phyloP scores from a whole-genome alignment of 2,888 invertebrate genomes.

The Sarcophaga caerulescens region DNA sequence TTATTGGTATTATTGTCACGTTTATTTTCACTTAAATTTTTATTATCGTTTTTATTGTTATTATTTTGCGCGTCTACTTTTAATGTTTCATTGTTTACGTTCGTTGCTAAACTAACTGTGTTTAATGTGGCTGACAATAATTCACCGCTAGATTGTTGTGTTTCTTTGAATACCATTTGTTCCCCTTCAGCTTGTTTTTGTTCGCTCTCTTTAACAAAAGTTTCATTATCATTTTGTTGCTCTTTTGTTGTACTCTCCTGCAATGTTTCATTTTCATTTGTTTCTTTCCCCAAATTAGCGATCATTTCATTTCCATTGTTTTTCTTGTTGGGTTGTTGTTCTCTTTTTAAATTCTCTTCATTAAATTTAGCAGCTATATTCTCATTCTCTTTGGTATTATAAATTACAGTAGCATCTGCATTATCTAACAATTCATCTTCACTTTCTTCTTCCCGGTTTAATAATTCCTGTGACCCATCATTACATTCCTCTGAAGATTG shows the following conservation, averaged over 20 bases:
- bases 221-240: constrained; percentile 8
- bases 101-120: constrained; percentile 65
- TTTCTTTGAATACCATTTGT: constrained; percentile 9
- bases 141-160: constrained; percentile 25
- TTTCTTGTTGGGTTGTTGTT: constrained; percentile 63
- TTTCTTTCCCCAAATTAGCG: not conserved
- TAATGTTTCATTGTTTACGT: constrained; percentile 64
- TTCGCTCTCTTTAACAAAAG: not conserved
- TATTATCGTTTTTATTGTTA: not conserved
- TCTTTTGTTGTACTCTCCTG: constrained; percentile 11
- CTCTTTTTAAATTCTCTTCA: constrained; percentile 48
- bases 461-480: constrained; percentile 45
- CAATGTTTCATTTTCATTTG: constrained; percentile 20
- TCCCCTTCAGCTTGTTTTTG: constrained; percentile 25
- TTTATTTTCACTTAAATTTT: constrained; percentile 37
- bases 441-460: constrained; percentile 58
- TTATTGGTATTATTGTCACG: constrained; percentile 48
- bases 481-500: constrained; percentile 82
- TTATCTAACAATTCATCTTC: constrained; percentile 74
- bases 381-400: constrained; percentile 78
- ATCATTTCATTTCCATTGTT: constrained; percentile 55
- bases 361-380: constrained; percentile 71
- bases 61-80: constrained; percentile 9
- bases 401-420: constrained; percentile 76
- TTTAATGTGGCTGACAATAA: constrained; percentile 22